Evolutionary conservation across 2,113 vertebrate genomes (phyloP).

Genomic region (Gasterosteus nipponicus): DNA sequence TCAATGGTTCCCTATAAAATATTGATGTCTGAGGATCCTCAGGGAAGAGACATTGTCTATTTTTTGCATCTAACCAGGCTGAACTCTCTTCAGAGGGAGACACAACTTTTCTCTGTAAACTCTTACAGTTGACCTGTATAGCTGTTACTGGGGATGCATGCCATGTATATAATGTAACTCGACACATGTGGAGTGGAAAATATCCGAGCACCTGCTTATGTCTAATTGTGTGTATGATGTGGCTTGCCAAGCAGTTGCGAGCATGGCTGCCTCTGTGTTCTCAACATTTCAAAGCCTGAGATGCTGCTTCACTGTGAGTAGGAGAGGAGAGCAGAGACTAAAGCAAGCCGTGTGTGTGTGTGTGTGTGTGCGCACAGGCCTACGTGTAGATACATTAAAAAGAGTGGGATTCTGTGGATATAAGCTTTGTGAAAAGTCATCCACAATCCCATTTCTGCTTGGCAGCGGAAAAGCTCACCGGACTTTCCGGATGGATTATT

Average conservation of each 20-base stretch:
- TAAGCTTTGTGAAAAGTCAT: conserved; percentile 73
- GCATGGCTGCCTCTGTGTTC: conserved; percentile 15
- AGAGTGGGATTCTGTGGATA: conserved; percentile 39
- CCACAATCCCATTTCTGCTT: conserved; percentile 73
- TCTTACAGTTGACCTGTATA: background rate
- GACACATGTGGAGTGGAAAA: conserved; percentile 2
- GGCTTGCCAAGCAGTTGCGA: background rate
- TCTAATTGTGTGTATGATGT: conserved; percentile 4
- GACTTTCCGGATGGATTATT: conserved; percentile 77
- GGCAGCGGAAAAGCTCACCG: conserved; percentile 71
- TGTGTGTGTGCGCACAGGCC: conserved; percentile 2
- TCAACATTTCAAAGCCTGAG: conserved; percentile 9
- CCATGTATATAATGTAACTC: background rate
- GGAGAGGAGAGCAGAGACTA: conserved; percentile 5
- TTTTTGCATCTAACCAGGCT: conserved; percentile 34
- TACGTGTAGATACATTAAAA: conserved; percentile 40
- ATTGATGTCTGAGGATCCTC: conserved; percentile 26
- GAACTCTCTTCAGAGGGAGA: conserved; percentile 33
- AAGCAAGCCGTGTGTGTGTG: conserved; percentile 15
- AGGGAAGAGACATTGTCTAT: conserved; percentile 22
- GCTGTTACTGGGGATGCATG: background rate
- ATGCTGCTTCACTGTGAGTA: conserved; percentile 17
- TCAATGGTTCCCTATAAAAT: conserved; percentile 42
- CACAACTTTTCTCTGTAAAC: conserved; percentile 28
- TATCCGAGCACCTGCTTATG: background rate